These are phyloP conservation scores for Pelodiscus sinensis DNA, from an alignment of 2,113 vertebrate species.

Conservation along the genomic window DNA sequence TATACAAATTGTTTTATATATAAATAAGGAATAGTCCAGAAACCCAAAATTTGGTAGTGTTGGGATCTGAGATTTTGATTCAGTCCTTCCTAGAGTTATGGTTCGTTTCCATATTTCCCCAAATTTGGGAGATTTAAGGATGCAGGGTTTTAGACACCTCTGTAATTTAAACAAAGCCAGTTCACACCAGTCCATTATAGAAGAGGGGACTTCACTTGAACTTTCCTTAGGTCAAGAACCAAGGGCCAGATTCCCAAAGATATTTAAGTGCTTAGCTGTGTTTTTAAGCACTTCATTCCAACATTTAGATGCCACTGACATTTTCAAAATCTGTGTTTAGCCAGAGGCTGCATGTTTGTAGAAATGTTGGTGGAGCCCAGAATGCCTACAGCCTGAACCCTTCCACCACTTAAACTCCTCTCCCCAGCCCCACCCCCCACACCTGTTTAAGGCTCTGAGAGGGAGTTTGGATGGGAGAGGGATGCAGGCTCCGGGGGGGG, in stretches of 20 bases:
- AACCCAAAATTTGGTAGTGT: not conserved
- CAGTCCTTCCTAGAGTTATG: not conserved
- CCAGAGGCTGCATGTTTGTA: no score
- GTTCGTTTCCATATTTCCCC: not conserved
- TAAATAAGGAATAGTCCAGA: not conserved
- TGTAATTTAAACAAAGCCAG: not conserved
- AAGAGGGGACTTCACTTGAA: not conserved
- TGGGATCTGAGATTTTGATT: not conserved
- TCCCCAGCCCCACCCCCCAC: no score
- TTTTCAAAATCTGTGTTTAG: not conserved
- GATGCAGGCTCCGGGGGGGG: no score
- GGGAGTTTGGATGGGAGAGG: no score
- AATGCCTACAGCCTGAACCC: no score
- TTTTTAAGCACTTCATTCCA: not conserved
- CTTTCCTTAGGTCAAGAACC: not conserved
- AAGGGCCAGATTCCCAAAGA: not conserved
- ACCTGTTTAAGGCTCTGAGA: no score
- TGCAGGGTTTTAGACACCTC: not conserved
- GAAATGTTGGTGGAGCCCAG: no score
- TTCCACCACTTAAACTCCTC: no score
- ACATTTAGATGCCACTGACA: rapidly evolving
- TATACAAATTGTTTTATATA: not conserved
- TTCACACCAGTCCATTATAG: not conserved
- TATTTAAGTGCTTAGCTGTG: not conserved
- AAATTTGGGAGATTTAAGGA: not conserved